These are phyloP conservation scores for Muschampia plurimacula DNA, from an alignment of 2,888 invertebrate species.

Conservation along the genomic window DNA sequence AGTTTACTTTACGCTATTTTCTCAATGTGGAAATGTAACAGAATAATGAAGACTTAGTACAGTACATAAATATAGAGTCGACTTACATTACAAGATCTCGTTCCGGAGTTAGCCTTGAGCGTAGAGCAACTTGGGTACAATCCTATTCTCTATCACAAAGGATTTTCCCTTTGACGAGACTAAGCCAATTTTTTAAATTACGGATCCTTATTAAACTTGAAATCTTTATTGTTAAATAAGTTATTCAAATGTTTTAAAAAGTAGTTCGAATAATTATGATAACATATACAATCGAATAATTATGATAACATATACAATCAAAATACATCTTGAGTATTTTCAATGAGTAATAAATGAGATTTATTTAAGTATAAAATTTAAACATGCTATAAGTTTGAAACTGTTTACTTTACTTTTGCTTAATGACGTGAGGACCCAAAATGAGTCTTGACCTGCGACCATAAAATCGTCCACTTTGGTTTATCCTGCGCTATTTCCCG, in stretches of 20 bases:
- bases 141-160: constrained; percentile 53
- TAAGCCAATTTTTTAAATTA: constrained; percentile 54
- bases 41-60: background rate
- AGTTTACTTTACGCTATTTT: background rate
- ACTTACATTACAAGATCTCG: constrained; percentile 30
- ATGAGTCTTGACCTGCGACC: too few species aligned
- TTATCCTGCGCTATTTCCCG: too few species aligned
- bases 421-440: too few species aligned
- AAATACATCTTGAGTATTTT: too few species aligned
- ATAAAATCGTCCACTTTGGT: too few species aligned
- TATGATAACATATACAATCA: too few species aligned
- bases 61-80: constrained; percentile 14
- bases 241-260: background rate
- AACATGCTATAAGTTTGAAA: too few species aligned
- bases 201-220: constrained; percentile 52
- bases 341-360: background rate
- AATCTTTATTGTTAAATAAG: constrained; percentile 11
- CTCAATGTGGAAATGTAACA: background rate
- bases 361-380: too few species aligned
- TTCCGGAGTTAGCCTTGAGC: constrained; percentile 47
- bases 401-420: too few species aligned
- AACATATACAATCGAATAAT: too few species aligned
- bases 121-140: constrained; percentile 52
- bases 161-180: constrained; percentile 52
- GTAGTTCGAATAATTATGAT: too few species aligned